Evolutionary conservation across 1,140 invertebrate species (phyloP).

Genomic region (Dreissena rostriformis): DNA sequence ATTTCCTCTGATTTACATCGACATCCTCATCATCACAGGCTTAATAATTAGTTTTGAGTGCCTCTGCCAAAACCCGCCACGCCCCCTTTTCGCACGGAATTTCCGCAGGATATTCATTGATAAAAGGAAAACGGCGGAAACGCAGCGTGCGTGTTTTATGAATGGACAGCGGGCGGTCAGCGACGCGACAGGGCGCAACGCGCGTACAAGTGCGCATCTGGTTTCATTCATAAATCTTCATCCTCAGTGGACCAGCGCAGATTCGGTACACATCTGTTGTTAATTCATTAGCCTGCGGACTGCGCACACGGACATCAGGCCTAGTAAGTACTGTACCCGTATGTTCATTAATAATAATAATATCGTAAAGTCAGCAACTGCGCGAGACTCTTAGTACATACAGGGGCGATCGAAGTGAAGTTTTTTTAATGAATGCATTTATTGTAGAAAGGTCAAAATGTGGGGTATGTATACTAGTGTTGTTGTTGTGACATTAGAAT

Average conservation of each 20-base stretch:
- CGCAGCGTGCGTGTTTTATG: background rate
- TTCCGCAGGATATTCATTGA: slow-evolving; percentile 3
- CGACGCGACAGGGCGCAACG: background rate
- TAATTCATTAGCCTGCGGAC: background rate
- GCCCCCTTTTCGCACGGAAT: slow-evolving; percentile 21
- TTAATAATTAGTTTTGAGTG: slow-evolving; percentile 18
- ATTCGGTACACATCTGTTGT: background rate
- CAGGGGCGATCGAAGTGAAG: too few species aligned
- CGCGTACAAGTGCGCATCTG: background rate
- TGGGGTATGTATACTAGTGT: too few species aligned
- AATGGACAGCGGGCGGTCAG: background rate
- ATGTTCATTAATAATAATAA: too few species aligned
- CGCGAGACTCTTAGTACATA: too few species aligned
- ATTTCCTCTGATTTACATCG: too few species aligned
- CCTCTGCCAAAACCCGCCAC: slow-evolving; percentile 1
- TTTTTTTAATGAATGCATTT: too few species aligned
- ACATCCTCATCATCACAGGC: too few species aligned
- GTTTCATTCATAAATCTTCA: background rate
- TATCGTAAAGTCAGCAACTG: too few species aligned
- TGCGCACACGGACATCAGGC: background rate
- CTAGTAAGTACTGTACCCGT: too few species aligned
- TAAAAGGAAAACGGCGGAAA: slow-evolving; percentile 10
- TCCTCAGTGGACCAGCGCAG: background rate
- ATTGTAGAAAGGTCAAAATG: too few species aligned
- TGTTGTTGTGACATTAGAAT: too few species aligned